These are phyloP conservation scores for Criorhina ranunculi DNA, from an alignment of 2,888 invertebrate species.

Conservation along the genomic window DNA sequence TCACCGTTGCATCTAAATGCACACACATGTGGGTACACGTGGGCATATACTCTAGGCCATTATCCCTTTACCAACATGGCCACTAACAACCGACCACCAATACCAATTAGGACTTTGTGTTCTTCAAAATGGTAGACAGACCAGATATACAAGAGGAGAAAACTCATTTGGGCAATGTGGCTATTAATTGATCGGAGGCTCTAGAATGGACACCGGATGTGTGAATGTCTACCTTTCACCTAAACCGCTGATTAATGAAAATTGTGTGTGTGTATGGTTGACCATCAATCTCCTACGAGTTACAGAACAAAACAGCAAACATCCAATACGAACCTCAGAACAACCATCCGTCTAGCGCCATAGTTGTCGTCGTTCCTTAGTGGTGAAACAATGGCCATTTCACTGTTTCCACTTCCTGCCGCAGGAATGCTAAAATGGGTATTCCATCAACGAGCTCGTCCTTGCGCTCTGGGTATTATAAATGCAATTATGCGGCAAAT, in stretches of 20 bases:
- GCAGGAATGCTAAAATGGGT: constrained; percentile 61
- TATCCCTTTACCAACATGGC: constrained; percentile 32
- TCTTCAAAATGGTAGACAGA: constrained; percentile 1
- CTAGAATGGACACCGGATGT: constrained; percentile 60
- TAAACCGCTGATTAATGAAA: constrained; percentile 45
- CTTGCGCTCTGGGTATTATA: constrained; percentile 53
- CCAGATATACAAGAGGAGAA: constrained; percentile 18
- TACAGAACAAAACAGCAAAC: constrained; percentile 35
- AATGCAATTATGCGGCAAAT: constrained; percentile 75
- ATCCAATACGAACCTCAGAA: constrained; percentile 21
- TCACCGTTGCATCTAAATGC: constrained; percentile 26
- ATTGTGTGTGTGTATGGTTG: constrained; percentile 27
- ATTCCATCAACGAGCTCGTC: constrained; percentile 57
- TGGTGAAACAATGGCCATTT: constrained; percentile 41
- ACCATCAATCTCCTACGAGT: constrained; percentile 57
- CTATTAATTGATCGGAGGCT: constrained; percentile 60
- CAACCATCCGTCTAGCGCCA: neutral
- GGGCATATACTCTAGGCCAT: constrained; percentile 5
- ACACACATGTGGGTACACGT: constrained; percentile 1
- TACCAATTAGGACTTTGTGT: constrained; percentile 53
- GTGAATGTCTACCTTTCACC: constrained; percentile 35
- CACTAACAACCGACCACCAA: constrained; percentile 54
- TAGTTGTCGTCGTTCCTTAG: neutral
- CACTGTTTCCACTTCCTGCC: constrained; percentile 62
- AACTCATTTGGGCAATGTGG: constrained; percentile 51